Evolutionary conservation across 2,113 vertebrate species (phyloP).

Genomic region (Melanerpes aurifrons): DNA sequence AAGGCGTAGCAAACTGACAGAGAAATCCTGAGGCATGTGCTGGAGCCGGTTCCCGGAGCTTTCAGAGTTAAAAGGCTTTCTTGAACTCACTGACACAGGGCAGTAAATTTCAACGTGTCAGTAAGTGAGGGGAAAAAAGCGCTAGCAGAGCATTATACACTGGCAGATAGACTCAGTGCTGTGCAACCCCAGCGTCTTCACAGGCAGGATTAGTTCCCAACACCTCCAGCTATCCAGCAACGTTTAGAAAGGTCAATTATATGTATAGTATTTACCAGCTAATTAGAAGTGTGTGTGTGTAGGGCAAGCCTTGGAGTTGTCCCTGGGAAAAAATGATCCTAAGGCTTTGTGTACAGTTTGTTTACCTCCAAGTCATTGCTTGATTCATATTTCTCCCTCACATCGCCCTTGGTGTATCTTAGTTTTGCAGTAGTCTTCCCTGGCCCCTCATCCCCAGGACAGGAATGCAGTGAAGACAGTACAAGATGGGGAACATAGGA

Average conservation of each 20-base stretch:
- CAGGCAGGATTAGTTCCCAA: background rate
- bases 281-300: background rate
- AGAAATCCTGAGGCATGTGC: constrained; percentile 24
- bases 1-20: constrained; percentile 15
- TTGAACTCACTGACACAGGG: constrained; percentile 51
- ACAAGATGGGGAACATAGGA: background rate
- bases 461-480: background rate
- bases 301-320: background rate
- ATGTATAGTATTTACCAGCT: background rate
- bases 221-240: constrained; percentile 29
- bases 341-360: background rate
- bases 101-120: constrained; percentile 55
- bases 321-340: background rate
- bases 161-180: background rate
- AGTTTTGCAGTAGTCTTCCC: background rate
- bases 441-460: fast-evolving
- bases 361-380: background rate
- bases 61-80: constrained; percentile 61
- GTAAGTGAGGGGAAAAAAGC: background rate
- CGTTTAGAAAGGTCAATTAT: constrained; percentile 38
- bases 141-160: background rate
- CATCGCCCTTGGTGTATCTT: background rate
- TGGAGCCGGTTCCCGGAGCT: constrained; percentile 4
- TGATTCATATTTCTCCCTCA: background rate
- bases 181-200: background rate